Evolutionary conservation across 2,797 vertebrate genomes (phyloP).

Genomic region (Sylvilagus floridanus): DNA sequence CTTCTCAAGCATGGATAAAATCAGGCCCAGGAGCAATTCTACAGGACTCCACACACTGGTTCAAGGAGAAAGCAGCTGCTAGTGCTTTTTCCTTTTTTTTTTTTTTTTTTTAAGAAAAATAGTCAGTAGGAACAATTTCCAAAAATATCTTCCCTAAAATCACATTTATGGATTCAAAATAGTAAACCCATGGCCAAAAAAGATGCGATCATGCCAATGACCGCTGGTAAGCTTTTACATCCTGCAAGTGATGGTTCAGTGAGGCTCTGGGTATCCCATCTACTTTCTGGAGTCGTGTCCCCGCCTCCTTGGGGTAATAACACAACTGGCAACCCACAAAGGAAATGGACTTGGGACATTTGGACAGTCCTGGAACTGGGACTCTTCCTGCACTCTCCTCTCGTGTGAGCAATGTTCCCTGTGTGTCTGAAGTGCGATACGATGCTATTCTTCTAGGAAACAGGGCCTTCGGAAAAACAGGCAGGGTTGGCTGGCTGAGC

Average conservation of each 20-base stretch:
- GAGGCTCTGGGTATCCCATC: not conserved
- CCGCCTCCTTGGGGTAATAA: not conserved
- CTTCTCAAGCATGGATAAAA: not conserved
- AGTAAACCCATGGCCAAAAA: not conserved
- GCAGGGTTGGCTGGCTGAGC: not conserved
- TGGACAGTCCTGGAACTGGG: not conserved
- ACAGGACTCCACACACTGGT: not conserved
- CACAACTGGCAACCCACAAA: not conserved
- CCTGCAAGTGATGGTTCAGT: not conserved
- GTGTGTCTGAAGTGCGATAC: not conserved
- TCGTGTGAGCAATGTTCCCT: not conserved
- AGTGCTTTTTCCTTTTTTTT: not conserved
- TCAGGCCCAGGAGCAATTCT: not conserved
- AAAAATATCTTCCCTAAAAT: not conserved
- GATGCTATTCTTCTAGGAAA: slow-evolving; percentile 16
- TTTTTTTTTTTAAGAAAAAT: not conserved
- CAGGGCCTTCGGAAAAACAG: not conserved
- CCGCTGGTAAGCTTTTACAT: not conserved
- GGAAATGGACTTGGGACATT: not conserved
- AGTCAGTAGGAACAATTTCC: not conserved
- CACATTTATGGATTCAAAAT: not conserved
- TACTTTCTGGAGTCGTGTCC: not conserved
- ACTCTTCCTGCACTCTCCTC: not conserved
- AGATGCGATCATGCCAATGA: not conserved
- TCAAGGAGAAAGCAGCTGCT: not conserved